Conservation (phyloP, 2,113 vertebrate species). For the Origma solitaria region DNA sequence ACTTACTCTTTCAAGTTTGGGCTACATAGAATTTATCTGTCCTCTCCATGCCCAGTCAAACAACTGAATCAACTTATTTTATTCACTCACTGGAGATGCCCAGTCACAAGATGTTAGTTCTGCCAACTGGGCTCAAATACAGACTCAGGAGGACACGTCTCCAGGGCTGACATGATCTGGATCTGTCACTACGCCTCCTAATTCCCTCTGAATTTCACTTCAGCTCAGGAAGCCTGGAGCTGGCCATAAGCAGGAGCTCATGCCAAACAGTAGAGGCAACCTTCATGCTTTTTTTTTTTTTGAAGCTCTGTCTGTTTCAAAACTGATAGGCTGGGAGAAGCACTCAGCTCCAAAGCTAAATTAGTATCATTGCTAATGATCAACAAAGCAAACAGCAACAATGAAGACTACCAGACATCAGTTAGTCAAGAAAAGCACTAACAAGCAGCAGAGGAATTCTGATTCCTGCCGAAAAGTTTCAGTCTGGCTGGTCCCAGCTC, state of each 20-base stretch:
- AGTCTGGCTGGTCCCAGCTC: neutral
- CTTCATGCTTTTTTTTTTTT: neutral
- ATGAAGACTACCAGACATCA: neutral
- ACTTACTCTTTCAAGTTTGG: neutral
- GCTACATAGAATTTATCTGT: neutral
- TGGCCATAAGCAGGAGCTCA: neutral
- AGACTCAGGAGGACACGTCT: neutral
- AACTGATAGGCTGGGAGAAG: neutral
- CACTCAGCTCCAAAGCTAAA: neutral
- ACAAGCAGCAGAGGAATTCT: neutral
- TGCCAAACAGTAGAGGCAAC: neutral
- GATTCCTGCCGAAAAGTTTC: neutral
- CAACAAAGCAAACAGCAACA: neutral
- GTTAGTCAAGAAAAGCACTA: neutral
- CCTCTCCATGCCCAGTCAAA: neutral
- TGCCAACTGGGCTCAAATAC: neutral
- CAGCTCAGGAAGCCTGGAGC: neutral
- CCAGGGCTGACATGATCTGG: neutral
- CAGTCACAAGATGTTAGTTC: neutral
- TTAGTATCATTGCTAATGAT: neutral
- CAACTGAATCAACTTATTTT: neutral
- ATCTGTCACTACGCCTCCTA: neutral
- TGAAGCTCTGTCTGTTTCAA: neutral
- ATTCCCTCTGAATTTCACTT: neutral
- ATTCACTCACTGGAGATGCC: neutral